Conservation (phyloP, 1,140 invertebrate genomes). For the Drosophila miranda region DNA sequence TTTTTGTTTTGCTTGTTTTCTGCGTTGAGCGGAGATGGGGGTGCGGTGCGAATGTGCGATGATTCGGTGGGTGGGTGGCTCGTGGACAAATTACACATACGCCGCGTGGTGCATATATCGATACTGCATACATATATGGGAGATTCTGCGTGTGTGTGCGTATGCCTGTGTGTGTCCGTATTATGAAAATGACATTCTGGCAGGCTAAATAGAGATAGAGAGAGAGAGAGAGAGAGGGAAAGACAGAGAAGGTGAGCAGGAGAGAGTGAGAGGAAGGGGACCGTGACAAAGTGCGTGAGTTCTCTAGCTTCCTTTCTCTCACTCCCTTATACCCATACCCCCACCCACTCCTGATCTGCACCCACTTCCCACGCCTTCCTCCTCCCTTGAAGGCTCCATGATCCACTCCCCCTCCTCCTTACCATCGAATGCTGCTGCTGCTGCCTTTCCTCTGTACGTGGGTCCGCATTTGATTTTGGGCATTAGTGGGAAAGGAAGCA, state of each 20-base stretch:
- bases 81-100: slow-evolving; percentile 59
- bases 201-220: background rate
- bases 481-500: slow-evolving; percentile 32
- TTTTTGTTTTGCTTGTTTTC: slow-evolving; percentile 76
- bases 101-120: slow-evolving; percentile 41
- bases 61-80: slow-evolving; percentile 22
- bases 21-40: slow-evolving; percentile 6
- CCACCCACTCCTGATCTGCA: slow-evolving; percentile 1
- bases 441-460: slow-evolving; percentile 18
- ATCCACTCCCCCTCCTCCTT: too few relatives aligned
- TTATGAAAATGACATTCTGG: slow-evolving; percentile 49
- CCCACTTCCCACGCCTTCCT: background rate
- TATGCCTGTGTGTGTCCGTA: slow-evolving; percentile 19
- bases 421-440: background rate
- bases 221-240: background rate
- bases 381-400: too few relatives aligned
- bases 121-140: slow-evolving; percentile 1
- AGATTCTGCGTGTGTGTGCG: slow-evolving; percentile 3
- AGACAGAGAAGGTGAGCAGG: background rate
- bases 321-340: background rate
- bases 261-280: background rate
- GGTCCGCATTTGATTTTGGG: slow-evolving; percentile 57
- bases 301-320: slow-evolving; percentile 23
- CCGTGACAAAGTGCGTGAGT: slow-evolving; percentile 40
- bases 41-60: background rate